Conservation (phyloP, 2,888 invertebrate genomes). For the Tachystola acroxantha region DNA sequence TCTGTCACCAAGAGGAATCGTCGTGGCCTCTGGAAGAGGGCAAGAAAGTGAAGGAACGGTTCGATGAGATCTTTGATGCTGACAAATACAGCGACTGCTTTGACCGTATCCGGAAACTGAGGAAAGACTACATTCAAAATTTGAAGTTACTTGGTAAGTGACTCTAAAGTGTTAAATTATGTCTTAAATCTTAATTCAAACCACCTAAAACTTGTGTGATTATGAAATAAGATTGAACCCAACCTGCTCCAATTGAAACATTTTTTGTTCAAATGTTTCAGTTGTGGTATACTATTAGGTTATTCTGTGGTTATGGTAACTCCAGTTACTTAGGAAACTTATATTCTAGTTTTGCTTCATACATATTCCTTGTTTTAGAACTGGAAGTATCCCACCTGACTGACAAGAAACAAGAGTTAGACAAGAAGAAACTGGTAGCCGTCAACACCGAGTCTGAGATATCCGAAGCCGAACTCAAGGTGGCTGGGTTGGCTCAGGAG, state of each 20-base stretch:
- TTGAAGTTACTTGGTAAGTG: conserved; percentile 76
- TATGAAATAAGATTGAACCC: too few relatives aligned
- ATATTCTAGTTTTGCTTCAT: too few relatives aligned
- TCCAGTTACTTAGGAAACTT: too few relatives aligned
- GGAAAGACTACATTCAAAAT: conserved; percentile 78
- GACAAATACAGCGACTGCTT: conserved; percentile 94
- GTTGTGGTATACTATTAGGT: too few relatives aligned
- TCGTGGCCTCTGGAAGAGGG: conserved; percentile 97
- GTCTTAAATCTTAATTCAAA: too few relatives aligned
- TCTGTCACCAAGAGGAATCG: conserved; percentile 99
- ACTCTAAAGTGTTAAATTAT: not conserved
- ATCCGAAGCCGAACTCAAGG: conserved; percentile 77
- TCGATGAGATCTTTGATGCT: conserved; percentile 99
- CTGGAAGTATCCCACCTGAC: conserved; percentile 69
- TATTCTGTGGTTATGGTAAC: too few relatives aligned
- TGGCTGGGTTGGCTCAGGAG: conserved; percentile 74
- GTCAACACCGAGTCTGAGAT: conserved; percentile 80
- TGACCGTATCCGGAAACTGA: conserved; percentile 82
- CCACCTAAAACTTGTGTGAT: too few relatives aligned
- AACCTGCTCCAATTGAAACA: too few relatives aligned
- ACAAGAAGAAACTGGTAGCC: conserved; percentile 76
- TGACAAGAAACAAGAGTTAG: conserved; percentile 79
- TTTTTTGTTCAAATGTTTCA: too few relatives aligned
- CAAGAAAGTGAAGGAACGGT: conserved; percentile 94
- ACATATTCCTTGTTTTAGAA: too few relatives aligned